Evolutionary conservation across 2,113 vertebrate genomes (phyloP).

Genomic region (Rhinoptilus africanus): DNA sequence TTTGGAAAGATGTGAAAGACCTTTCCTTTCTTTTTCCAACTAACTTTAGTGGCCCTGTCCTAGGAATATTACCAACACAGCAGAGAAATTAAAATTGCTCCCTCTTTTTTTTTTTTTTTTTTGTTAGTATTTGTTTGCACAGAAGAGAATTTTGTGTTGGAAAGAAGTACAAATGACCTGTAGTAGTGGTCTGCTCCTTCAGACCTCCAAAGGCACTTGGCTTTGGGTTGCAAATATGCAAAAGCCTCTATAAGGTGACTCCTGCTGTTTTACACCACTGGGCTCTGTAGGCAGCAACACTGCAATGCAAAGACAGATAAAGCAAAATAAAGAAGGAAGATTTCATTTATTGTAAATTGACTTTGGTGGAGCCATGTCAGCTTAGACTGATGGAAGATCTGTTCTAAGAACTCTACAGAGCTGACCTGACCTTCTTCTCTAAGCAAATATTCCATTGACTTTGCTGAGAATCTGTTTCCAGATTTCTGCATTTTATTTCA

Average conservation of each 20-base stretch:
- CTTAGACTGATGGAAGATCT: not conserved
- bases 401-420: not conserved
- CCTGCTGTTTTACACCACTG: not conserved
- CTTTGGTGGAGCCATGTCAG: not conserved
- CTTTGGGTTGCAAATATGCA: not conserved
- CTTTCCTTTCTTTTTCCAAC: not conserved
- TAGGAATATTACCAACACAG: not conserved
- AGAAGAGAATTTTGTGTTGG: not conserved
- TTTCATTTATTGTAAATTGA: not conserved
- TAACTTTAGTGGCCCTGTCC: not conserved
- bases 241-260: not conserved
- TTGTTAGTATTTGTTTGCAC: not conserved
- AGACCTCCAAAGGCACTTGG: not conserved
- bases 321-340: not conserved
- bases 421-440: not conserved
- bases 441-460: not conserved
- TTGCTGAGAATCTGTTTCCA: not conserved
- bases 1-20: not conserved
- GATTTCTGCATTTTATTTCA: not conserved
- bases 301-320: not conserved
- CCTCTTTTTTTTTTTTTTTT: not conserved
- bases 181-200: not conserved
- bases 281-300: not conserved
- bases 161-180: conserved; percentile 6
- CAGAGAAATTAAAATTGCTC: not conserved